phyloP scores from a whole-genome alignment of 2,113 vertebrate species.

The Silurus glanis region DNA sequence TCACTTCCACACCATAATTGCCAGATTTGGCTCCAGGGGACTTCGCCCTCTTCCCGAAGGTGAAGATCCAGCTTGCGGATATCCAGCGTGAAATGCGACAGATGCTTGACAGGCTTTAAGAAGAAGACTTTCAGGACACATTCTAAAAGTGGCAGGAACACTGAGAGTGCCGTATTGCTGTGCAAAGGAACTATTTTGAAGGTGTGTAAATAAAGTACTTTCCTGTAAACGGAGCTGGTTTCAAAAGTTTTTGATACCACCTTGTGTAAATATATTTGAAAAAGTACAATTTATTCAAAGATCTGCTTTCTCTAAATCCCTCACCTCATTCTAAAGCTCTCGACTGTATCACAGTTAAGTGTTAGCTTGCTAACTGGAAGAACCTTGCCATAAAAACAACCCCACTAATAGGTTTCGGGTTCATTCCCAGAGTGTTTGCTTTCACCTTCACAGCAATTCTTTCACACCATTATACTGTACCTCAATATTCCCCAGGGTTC shows the following conservation, averaged over 20 bases:
- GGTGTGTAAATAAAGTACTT: too few relatives aligned
- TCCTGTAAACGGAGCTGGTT: too few relatives aligned
- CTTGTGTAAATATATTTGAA: background rate
- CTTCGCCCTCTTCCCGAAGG: too few relatives aligned
- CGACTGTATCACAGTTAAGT: background rate
- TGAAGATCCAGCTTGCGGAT: too few relatives aligned
- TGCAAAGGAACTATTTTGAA: too few relatives aligned
- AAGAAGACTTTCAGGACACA: too few relatives aligned
- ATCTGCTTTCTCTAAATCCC: background rate
- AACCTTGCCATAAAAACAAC: background rate
- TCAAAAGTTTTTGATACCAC: background rate
- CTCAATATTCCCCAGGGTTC: background rate
- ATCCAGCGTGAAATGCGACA: too few relatives aligned
- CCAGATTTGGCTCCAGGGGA: too few relatives aligned
- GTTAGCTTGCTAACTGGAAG: background rate
- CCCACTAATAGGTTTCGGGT: background rate
- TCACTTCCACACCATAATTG: too few relatives aligned
- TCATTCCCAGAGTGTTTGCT: constrained; percentile 6
- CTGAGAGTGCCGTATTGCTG: too few relatives aligned
- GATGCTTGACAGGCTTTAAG: too few relatives aligned
- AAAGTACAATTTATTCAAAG: background rate
- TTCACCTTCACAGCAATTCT: background rate
- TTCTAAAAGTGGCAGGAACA: too few relatives aligned
- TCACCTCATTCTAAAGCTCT: background rate
- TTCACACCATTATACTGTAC: background rate